Evolutionary conservation across 2,888 invertebrate species (phyloP), one percentile per base, ranked within the genome.

Genomic region (Eristalinus sepulchralis): DNA sequence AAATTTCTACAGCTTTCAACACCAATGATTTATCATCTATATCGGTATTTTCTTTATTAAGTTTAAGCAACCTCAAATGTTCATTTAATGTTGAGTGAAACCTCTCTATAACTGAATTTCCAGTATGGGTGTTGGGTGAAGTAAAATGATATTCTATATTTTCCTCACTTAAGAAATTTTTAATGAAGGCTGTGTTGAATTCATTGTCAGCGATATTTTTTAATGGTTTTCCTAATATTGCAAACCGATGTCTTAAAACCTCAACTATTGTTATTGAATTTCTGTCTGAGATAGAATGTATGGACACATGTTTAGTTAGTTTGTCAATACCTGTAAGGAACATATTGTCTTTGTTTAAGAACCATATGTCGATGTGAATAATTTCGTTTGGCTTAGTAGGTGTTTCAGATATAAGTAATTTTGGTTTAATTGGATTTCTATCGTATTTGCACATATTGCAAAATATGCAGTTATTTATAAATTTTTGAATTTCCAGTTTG

Each of bases 71-170:
- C 31, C 78, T 34, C 10, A 79, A 63, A 27, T 83, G 82, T 72
- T 88, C 84, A 31, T 84, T 84, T 20, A 88, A 39, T n/a, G 82
- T 72, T 8, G 63, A 39, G 11, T 86, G 78, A n/a, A 86, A 82
- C 6, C 81, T 47, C 24, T 84, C 75, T 55, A 71, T 75, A 33
- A 72, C 66, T 1, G 72, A 24, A 57, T 83, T 83, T 3, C 73
- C 70, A 17, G 70, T 70, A 55, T 63, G 47, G 31, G 71, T 78
- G 20, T 79, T 63, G 17, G 70, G 79, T 17, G 33, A 63, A 27
- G 53, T 63, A 55, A 24, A 68, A 39, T 53, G 70, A 34, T 62
- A 70, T n/a, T 17, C 11, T 20, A 59, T 36, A 24, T 70, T 70
- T 36, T 36, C 36, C 13, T 36, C 11, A 4, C 13, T 13, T 36